These are phyloP conservation scores for Xestia ashworthii DNA, from an alignment of 2,888 invertebrate species.

Conservation along the genomic window DNA sequence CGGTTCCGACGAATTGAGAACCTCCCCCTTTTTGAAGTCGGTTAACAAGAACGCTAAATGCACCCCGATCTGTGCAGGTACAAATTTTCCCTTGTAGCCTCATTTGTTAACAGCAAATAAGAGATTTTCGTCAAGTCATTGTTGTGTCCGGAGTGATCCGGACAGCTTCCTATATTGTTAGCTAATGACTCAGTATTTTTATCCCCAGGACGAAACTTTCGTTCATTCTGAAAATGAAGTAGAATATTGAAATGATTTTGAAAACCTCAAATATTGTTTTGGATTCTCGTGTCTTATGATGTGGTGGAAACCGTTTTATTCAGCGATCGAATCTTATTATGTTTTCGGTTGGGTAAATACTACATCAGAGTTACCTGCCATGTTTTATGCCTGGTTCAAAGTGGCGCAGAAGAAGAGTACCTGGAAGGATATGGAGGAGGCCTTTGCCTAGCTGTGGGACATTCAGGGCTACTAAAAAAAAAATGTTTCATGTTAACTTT, in stretches of 20 bases:
- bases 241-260: not conserved
- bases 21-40: too few species aligned
- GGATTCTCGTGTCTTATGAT: not conserved
- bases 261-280: not conserved
- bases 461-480: not conserved
- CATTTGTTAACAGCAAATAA: slow-evolving; percentile 43
- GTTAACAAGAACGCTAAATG: not conserved
- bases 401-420: too few species aligned
- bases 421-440: too few species aligned
- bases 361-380: not conserved
- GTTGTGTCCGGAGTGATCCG: slow-evolving; percentile 42
- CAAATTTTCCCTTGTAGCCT: slow-evolving; percentile 27
- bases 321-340: too few species aligned
- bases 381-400: not conserved
- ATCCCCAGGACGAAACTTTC: slow-evolving; percentile 12
- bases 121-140: slow-evolving; percentile 50
- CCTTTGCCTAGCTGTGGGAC: not conserved
- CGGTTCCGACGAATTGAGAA: too few species aligned
- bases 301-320: not conserved
- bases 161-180: slow-evolving; percentile 35
- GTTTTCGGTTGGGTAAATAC: not conserved
- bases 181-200: slow-evolving; percentile 46
- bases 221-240: not conserved
- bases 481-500: not conserved
- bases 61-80: slow-evolving; percentile 34